Conservation (phyloP, 2,888 invertebrate genomes). For the Eupeodes luniger region DNA sequence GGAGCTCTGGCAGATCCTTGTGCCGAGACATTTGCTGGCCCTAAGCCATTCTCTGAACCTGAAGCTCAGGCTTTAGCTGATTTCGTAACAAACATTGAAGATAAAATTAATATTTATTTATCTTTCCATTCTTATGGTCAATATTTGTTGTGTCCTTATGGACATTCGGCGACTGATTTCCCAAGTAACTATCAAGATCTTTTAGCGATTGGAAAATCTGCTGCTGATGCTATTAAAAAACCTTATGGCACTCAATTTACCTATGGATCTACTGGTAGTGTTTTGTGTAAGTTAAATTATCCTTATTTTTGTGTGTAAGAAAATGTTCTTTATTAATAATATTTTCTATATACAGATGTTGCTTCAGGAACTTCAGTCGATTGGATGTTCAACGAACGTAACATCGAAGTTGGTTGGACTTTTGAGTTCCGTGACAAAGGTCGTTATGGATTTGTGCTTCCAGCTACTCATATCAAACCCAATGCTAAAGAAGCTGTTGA, state of each 20-base stretch:
- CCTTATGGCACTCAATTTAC: slow-evolving; percentile 84
- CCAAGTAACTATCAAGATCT: slow-evolving; percentile 84
- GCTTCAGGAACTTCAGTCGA: slow-evolving; percentile 85
- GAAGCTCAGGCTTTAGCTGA: slow-evolving; percentile 85
- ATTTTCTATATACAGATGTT: slow-evolving; percentile 81
- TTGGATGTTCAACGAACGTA: slow-evolving; percentile 85
- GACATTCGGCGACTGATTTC: slow-evolving; percentile 83
- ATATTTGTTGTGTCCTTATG: slow-evolving; percentile 86
- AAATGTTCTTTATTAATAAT: neutral
- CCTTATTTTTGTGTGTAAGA: neutral
- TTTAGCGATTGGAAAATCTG: slow-evolving; percentile 85
- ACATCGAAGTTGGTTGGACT: slow-evolving; percentile 85
- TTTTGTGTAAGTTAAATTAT: slow-evolving; percentile 84
- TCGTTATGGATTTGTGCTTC: slow-evolving; percentile 88
- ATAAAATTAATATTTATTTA: slow-evolving; percentile 85
- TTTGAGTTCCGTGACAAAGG: slow-evolving; percentile 89
- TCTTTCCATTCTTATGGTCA: slow-evolving; percentile 89
- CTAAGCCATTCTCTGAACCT: slow-evolving; percentile 86
- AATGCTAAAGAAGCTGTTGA: slow-evolving; percentile 86
- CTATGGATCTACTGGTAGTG: slow-evolving; percentile 86
- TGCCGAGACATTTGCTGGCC: slow-evolving; percentile 85
- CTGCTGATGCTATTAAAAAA: slow-evolving; percentile 85
- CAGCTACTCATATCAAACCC: slow-evolving; percentile 87
- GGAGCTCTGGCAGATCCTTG: slow-evolving; percentile 85
- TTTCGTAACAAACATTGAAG: slow-evolving; percentile 84